Evolutionary conservation across 2,888 invertebrate species (phyloP).

Genomic region (Morpho achilles): DNA sequence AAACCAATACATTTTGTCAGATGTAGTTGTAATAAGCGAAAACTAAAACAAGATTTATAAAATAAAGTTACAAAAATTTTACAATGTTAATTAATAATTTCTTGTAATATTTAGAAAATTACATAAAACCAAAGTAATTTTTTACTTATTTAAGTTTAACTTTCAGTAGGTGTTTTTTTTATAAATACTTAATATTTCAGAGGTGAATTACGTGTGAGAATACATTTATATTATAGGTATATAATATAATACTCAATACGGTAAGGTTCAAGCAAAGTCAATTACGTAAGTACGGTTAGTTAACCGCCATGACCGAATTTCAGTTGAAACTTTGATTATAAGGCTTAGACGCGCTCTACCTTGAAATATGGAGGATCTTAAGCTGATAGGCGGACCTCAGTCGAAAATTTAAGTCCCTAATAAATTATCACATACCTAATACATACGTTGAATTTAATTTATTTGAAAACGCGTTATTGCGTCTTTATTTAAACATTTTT

Average conservation of each 20-base stretch:
- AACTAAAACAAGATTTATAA: no score
- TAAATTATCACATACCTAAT: constrained; percentile 14
- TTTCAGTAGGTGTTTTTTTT: no score
- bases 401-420: constrained; percentile 19
- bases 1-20: no score
- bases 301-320: constrained; percentile 53
- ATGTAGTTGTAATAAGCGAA: no score
- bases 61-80: no score
- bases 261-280: constrained; percentile 25
- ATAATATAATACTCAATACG: constrained; percentile 9
- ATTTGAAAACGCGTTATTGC: background rate
- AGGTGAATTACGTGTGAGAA: no score
- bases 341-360: constrained; percentile 49
- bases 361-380: constrained; percentile 57
- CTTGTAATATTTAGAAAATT: no score
- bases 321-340: constrained; percentile 51
- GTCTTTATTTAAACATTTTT: no score
- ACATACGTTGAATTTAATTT: background rate
- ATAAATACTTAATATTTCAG: no score
- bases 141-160: no score
- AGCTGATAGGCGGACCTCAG: constrained; percentile 21
- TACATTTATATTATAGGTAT: constrained; percentile 1
- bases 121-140: no score
- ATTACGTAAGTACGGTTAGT: constrained; percentile 43
- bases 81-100: no score